Base-by-base conservation (phyloP, 2,888 invertebrate species). In the Lagria hirta region DNA sequence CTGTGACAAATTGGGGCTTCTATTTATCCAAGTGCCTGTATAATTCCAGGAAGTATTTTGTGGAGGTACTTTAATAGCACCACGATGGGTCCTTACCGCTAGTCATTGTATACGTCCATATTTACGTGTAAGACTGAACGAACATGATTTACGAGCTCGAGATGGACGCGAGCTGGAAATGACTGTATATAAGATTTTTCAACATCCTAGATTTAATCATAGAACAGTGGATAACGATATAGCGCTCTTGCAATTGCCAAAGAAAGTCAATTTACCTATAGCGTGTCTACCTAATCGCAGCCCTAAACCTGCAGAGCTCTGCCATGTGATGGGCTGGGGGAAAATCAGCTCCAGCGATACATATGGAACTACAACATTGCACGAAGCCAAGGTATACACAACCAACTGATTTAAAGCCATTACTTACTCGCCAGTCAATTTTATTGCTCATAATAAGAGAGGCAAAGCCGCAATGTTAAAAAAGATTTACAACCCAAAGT, bases 321-420 rank as follows among this genome's bases (percentile, higher is more conserved):
- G 94, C 65, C 84, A 86, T 1, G 92, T 94, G 48, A 82, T 94
- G 45, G 96, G 96, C 1, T 96, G 95, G 95, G 95, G 95, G 10
- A 93, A 94, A 72, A 77, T 84, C 37, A 77, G 82, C 24, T 78
- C 84, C 33, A 81, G 81, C 1, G 88, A 91, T 61, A 78, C 83
- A 4, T 84, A 83, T 56, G 95, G 95, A 7, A 87, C 91, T 0
- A 82, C 86, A 57, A 77, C 88, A 6, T 75, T 96, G 12, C 90
- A 91, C 57, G 92, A 96, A 73, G 93, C 93, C 10, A 83, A 85
- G 73, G 88, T 86, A 69, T 48, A 61, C 54, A n/a, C n/a, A n/a
- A n/a, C n/a, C n/a, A n/a, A n/a, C n/a, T n/a, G n/a, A n/a, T n/a
- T n/a, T n/a, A n/a, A n/a, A n/a, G n/a, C n/a, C n/a, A n/a, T n/a